Evolutionary conservation across 1,140 invertebrate species (phyloP).

Genomic region (Ceratitis capitata): DNA sequence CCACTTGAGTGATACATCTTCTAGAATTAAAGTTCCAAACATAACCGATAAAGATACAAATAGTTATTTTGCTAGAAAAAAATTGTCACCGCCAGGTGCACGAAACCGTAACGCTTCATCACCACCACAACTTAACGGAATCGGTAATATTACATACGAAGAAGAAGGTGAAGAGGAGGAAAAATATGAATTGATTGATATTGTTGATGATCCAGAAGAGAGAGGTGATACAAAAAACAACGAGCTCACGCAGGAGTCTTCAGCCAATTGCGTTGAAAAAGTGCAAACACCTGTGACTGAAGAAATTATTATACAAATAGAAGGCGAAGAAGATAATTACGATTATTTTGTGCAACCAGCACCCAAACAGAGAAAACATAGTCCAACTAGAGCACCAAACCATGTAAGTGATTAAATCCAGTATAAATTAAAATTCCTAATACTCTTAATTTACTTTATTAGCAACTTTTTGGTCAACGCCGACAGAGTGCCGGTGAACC

Average conservation of each 20-base stretch:
- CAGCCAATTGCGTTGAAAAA: neutral
- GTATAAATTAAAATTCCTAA: neutral
- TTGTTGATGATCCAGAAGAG: slow-evolving; percentile 1
- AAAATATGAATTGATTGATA: slow-evolving; percentile 38
- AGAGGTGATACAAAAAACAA: neutral
- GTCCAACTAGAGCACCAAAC: neutral
- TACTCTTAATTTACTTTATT: neutral
- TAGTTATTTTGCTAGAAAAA: neutral
- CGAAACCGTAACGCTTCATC: neutral
- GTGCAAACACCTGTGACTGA: neutral
- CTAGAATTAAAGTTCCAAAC: neutral
- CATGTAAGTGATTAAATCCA: neutral
- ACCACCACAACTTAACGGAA: slow-evolving; percentile 6
- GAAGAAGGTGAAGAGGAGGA: slow-evolving; percentile 29
- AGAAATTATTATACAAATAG: slow-evolving; percentile 11
- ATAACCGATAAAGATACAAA: neutral
- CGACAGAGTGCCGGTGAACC: neutral
- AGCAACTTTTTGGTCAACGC: neutral
- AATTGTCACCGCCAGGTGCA: neutral
- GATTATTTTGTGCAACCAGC: slow-evolving; percentile 41
- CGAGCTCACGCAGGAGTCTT: neutral
- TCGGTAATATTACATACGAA: neutral
- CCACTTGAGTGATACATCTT: neutral
- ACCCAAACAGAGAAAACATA: slow-evolving; percentile 8
- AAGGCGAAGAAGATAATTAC: slow-evolving; percentile 42